Evolutionary conservation across 2,797 vertebrate genomes (phyloP).

Genomic region (Sibirionetta formosa): DNA sequence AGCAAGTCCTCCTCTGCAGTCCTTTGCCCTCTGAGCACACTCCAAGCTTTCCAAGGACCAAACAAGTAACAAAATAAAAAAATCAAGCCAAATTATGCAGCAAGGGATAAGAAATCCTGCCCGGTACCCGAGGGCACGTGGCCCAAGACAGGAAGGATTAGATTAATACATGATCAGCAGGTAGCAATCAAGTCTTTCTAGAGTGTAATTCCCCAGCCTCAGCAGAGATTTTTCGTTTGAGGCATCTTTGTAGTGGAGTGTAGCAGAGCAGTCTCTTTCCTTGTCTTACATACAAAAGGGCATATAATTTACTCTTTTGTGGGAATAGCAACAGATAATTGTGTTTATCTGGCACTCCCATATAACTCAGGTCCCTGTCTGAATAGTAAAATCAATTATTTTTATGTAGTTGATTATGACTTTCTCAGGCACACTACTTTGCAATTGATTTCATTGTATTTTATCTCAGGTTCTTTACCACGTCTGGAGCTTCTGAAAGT

Average conservation of each 20-base stretch:
- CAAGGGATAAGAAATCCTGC: neutral
- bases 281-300: neutral
- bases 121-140: neutral
- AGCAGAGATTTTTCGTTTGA: neutral
- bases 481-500: slow-evolving; percentile 46
- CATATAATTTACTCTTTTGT: neutral
- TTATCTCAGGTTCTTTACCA: slow-evolving; percentile 34
- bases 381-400: neutral
- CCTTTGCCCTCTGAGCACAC: accelerated
- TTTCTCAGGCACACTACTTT: neutral
- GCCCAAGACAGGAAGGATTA: neutral
- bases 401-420: neutral
- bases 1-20: neutral
- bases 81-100: neutral
- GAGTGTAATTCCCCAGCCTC: neutral
- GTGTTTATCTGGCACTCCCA: neutral
- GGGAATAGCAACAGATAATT: neutral
- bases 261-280: neutral
- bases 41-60: neutral
- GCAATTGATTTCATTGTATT: neutral
- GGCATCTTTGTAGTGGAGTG: neutral
- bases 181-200: neutral
- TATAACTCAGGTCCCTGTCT: neutral
- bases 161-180: neutral
- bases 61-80: neutral